Conservation (phyloP, 2,797 vertebrate genomes). For the Tympanoctomys barrerae region DNA sequence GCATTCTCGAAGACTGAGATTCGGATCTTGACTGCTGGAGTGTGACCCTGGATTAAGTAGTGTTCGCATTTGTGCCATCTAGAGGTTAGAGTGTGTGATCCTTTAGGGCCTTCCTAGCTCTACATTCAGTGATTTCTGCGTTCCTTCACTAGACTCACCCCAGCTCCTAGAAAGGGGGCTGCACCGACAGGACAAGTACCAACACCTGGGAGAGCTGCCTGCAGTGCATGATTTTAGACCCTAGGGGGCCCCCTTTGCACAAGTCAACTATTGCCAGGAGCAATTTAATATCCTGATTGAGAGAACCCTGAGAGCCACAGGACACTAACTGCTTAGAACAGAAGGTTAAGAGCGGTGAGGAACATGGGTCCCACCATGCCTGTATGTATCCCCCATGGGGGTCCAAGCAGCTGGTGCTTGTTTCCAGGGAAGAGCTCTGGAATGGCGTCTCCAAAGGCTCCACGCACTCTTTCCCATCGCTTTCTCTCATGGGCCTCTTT, state of each 20-base stretch:
- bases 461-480: not conserved
- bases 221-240: conserved; percentile 53
- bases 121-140: not conserved
- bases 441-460: not conserved
- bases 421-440: not conserved
- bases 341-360: not conserved
- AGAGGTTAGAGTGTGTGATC: not conserved
- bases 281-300: not conserved
- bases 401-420: not conserved
- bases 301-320: not conserved
- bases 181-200: not conserved
- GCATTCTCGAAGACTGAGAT: not conserved
- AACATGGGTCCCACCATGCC: not conserved
- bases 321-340: conserved; percentile 4
- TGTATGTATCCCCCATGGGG: not conserved
- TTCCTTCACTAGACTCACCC: not conserved
- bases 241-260: conserved; percentile 66
- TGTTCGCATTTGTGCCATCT: not conserved
- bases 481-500: not conserved
- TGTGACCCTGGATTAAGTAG: not conserved
- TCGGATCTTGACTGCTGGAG: not conserved
- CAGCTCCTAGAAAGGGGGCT: not conserved
- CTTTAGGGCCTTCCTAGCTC: not conserved
- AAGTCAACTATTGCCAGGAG: conserved; percentile 11
- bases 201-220: not conserved